Base-by-base conservation (phyloP, 1,140 invertebrate genomes). In the Lineus longissimus region DNA sequence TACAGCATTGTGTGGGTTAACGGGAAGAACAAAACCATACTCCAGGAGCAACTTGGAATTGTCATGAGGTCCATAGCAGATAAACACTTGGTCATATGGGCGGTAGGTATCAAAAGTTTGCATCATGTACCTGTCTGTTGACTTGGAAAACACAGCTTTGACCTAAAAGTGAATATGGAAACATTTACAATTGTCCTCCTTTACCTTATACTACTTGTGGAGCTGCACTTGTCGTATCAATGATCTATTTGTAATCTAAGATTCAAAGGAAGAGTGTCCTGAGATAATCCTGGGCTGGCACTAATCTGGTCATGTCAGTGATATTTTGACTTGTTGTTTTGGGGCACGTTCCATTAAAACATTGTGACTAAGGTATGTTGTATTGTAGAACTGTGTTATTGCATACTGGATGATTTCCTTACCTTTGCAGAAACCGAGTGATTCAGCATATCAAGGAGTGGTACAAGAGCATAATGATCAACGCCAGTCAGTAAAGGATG, bases 401-500 rank as follows among this genome's bases (percentile, higher is more conserved):
- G 58, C 4, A 25, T 47, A 25, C 9, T 33, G 25, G 2, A n/a
- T n/a, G n/a, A n/a, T n/a, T n/a, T 27, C 51, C 66, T 69, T 69
- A 79, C 79, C 67, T 79, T 77, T 40, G 87, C 85, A 30, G 63
- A 62, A 62, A 81, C 73, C 15, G 84, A 84, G 76, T 93, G 91
- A 84, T 93, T 93, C 59, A 92, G 85, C 63, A 93, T 82, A 80
- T 93, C 91, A 23, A 93, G 75, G 68, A 88, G 89, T 1, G 91
- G 91, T 47, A 88, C 89, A 19, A 93, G 75, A 7, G 90, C 90
- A 40, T 57, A 51, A 33, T 33, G 25, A 40, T 65, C 58, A 30
- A 11, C 22, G 23, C 63, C 61, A 43, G 63, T 41, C 63, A 59
- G 59, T 15, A 27, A 61, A 64, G 64, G 61, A 36, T 31, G 40